Conservation (phyloP, 2,888 invertebrate genomes). For the Parthenolecanium corni region DNA sequence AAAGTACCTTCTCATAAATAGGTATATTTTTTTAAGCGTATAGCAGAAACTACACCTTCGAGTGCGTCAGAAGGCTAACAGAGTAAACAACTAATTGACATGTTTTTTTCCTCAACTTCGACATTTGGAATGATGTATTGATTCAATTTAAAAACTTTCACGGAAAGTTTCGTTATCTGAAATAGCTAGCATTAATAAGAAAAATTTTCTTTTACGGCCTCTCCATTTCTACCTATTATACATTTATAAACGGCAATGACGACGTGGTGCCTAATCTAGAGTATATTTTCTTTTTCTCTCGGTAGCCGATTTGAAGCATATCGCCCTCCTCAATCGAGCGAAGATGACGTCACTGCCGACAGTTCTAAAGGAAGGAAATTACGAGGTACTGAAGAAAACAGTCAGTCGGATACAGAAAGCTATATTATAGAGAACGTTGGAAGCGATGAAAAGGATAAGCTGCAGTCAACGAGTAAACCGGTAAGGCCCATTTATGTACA, state of each 20-base stretch:
- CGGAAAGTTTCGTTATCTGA: too few species aligned
- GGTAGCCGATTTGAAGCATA: conserved; percentile 7
- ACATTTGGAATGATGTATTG: too few species aligned
- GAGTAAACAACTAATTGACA: too few species aligned
- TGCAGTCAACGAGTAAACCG: conserved; percentile 17
- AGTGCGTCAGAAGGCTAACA: too few species aligned
- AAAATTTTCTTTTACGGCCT: neutral
- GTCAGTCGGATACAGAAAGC: neutral
- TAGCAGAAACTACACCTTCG: too few species aligned
- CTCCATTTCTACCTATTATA: neutral
- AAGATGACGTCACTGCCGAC: conserved; percentile 22
- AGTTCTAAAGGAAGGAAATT: conserved; percentile 5
- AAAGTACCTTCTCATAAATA: too few species aligned
- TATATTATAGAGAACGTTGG: conserved; percentile 3
- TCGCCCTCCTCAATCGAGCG: conserved; percentile 15
- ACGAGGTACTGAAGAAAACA: conserved; percentile 3
- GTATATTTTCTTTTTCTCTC: neutral
- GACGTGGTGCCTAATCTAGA: neutral
- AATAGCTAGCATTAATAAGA: too few species aligned
- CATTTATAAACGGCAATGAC: neutral
- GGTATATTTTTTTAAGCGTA: too few species aligned
- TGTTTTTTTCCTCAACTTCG: too few species aligned
- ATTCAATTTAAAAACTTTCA: too few species aligned
- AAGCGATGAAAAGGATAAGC: conserved; percentile 7
- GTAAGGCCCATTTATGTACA: conserved; percentile 1